Base-by-base conservation (phyloP, 2,888 invertebrate species). In the Autographa pulchrina region DNA sequence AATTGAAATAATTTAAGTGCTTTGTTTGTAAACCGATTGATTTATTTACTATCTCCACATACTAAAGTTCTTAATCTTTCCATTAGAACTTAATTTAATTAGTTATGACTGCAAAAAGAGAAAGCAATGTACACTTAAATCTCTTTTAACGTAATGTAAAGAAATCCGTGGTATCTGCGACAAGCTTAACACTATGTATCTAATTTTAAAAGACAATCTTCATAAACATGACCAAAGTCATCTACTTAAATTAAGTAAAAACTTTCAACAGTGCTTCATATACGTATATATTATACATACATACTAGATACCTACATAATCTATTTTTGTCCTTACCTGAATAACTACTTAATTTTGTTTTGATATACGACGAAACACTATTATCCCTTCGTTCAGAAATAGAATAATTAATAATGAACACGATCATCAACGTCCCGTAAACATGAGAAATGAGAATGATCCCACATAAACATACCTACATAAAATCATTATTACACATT, bases 401-500 rank as follows among this genome's bases (percentile, higher is more conserved):
- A 48, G 9, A 65, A 78, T 77, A 35, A 62, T 62, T 62, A 60
- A 65, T 54, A 14, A 18, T 13, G 56, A 71, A 77, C 59, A 13
- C 61, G 62, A 32, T 41, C 31, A 58, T 59, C 48, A 67, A 68
- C 54, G 43, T 41, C 62, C 9, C 67, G 74, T 67, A 32, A 43
- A 58, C 65, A 67, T 77, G 25, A 25, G 25, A 25, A 25, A 65
- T 67, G 74, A 41, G 48, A 65, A 77, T 65, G 43, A 65, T 65
- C 56, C 52, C 20, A 56, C 64, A 77, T 67, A 67, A 31, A 52
- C 67, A 77, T 67, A 67, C 56, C 20, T 13, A 20, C 43, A 35
- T 81, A 77, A 81, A 67, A 38, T 73, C 59, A 14, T 25, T 38
- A 41, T 78, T 77, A 81, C 65, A 60, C 64, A 16, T n/a, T 20